phyloP scores from a whole-genome alignment of 2,888 invertebrate genomes.

The Lepidonotus clava region DNA sequence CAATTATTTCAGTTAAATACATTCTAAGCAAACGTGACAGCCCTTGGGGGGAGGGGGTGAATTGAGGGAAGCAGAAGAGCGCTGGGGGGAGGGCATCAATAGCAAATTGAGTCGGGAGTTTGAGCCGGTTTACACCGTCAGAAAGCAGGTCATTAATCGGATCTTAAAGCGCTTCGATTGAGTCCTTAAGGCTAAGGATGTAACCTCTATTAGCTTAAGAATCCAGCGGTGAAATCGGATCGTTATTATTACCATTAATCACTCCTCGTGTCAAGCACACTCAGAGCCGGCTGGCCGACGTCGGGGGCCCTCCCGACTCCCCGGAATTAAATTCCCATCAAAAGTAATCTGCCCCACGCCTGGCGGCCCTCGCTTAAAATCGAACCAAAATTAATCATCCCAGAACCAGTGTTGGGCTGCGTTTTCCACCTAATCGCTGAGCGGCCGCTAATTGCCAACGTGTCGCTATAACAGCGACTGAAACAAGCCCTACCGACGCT shows the following conservation, averaged over 20 bases:
- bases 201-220: conserved; percentile 53
- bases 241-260: conserved; percentile 41
- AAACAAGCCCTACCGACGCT: not conserved
- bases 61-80: not conserved
- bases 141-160: not conserved
- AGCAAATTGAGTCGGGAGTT: conserved; percentile 28
- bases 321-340: conserved; percentile 43
- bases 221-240: conserved; percentile 47
- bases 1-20: too few species aligned
- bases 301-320: not conserved
- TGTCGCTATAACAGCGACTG: not conserved
- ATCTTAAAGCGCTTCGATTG: not conserved
- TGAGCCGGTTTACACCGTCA: conserved; percentile 35
- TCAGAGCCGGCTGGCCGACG: not conserved
- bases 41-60: not conserved
- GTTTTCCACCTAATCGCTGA: conserved; percentile 36
- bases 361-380: conserved; percentile 2
- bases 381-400: conserved; percentile 47
- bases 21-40: too few species aligned
- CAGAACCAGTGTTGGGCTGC: not conserved
- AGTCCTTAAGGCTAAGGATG: conserved; percentile 3
- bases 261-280: conserved; percentile 1
- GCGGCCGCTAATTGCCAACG: not conserved
- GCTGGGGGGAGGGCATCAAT: not conserved
- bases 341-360: not conserved